phyloP scores from a whole-genome alignment of 2,113 vertebrate genomes.

The Stictonetta naevosa region DNA sequence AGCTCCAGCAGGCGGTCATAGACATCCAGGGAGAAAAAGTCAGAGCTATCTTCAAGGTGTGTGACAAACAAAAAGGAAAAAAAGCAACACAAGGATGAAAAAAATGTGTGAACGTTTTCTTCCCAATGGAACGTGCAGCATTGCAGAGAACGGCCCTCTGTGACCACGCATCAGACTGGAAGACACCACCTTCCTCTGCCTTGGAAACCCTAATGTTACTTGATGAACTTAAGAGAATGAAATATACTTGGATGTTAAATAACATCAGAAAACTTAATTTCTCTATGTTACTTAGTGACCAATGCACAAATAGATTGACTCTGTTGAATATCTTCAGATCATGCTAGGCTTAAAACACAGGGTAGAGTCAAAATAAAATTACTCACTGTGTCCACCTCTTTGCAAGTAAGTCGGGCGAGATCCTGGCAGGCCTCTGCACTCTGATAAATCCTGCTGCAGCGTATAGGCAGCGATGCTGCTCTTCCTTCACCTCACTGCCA shows the following conservation, averaged over 20 bases:
- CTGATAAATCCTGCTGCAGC: neutral
- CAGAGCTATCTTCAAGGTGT: too few relatives aligned
- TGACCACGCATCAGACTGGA: accelerated
- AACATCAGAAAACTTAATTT: neutral
- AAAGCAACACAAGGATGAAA: accelerated
- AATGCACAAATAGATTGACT: accelerated
- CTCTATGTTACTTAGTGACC: neutral
- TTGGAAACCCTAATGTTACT: neutral
- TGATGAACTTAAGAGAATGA: neutral
- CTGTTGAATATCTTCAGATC: neutral
- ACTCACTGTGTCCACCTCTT: neutral
- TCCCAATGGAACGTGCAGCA: accelerated
- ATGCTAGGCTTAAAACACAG: neutral
- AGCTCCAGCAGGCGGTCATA: neutral
- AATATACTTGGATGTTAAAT: neutral
- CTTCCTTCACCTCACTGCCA: neutral
- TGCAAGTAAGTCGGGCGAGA: neutral
- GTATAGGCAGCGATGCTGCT: too few relatives aligned
- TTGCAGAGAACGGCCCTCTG: accelerated
- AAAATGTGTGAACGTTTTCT: neutral
- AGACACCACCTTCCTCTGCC: neutral
- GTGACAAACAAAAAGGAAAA: neutral
- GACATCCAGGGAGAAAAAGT: neutral
- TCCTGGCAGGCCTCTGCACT: neutral
- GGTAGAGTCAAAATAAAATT: too few relatives aligned